These are phyloP conservation scores for Drosophila seclusa DNA, from an alignment of 2,888 invertebrate species.

Conservation along the genomic window DNA sequence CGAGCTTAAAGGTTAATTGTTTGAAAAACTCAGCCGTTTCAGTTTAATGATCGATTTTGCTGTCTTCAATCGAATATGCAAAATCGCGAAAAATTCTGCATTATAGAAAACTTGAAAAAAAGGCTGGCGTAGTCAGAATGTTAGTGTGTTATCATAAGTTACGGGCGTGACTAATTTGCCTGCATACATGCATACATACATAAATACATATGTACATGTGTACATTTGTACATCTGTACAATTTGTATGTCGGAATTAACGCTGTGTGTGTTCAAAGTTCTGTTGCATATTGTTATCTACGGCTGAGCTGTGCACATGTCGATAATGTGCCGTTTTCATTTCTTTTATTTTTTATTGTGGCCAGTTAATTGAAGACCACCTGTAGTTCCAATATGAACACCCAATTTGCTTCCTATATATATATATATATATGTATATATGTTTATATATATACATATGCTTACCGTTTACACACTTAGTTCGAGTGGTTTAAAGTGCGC, in stretches of 20 bases:
- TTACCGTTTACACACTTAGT: not conserved
- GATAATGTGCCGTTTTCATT: constrained; percentile 40
- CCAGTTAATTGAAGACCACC: constrained; percentile 27
- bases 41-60: not conserved
- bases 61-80: not conserved
- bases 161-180: constrained; percentile 11
- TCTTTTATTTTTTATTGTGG: not conserved
- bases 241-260: not conserved
- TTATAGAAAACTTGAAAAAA: not conserved
- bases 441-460: not conserved
- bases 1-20: not conserved
- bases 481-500: constrained; percentile 47
- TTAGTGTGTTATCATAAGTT: not conserved
- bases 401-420: not conserved
- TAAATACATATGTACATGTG: too few relatives aligned
- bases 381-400: constrained; percentile 9
- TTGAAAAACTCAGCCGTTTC: not conserved
- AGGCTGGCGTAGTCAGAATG: not conserved
- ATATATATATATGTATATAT: not conserved
- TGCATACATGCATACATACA: not conserved
- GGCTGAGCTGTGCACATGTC: constrained; percentile 37
- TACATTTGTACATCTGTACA: not conserved
- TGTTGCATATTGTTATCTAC: constrained; percentile 47
- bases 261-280: constrained; percentile 28
- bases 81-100: not conserved